Conservation (phyloP, 2,797 vertebrate genomes). For the Takifugu rubripes region DNA sequence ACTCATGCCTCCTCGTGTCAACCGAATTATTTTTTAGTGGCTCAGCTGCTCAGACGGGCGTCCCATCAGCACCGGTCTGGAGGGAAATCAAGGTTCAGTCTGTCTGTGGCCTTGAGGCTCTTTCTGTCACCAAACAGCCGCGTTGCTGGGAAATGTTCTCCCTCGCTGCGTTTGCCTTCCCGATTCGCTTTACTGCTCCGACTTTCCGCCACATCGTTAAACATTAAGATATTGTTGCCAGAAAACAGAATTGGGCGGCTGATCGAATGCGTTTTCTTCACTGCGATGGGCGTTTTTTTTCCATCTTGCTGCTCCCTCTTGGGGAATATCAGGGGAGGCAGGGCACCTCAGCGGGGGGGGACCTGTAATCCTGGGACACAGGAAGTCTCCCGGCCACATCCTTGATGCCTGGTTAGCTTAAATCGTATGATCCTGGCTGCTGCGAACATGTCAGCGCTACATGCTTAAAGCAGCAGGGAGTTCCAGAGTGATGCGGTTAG, state of each 20-base stretch:
- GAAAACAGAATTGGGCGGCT: not conserved
- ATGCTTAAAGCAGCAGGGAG: slow-evolving; percentile 65
- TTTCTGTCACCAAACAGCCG: slow-evolving; percentile 31
- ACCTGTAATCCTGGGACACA: slow-evolving; percentile 47
- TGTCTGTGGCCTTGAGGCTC: slow-evolving; percentile 23
- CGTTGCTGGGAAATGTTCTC: slow-evolving; percentile 38
- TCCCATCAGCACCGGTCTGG: slow-evolving; percentile 4
- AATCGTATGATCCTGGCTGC: slow-evolving; percentile 58
- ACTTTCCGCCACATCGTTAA: slow-evolving; percentile 49
- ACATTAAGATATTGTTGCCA: slow-evolving; percentile 13
- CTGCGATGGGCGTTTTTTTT: no score
- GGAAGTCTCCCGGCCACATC: slow-evolving; percentile 67
- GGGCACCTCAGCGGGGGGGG: slow-evolving; percentile 34
- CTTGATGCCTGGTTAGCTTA: slow-evolving; percentile 55
- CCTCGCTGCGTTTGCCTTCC: slow-evolving; percentile 12
- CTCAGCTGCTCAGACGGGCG: not conserved
- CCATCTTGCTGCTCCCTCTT: not conserved
- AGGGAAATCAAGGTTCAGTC: slow-evolving; percentile 15
- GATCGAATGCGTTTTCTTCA: no score
- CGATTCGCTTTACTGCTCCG: slow-evolving; percentile 37
- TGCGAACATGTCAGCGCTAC: slow-evolving; percentile 49
- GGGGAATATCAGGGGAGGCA: slow-evolving; percentile 17
- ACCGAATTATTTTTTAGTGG: no score
- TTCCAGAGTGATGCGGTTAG: slow-evolving; percentile 44
- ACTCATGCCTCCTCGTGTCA: no score